Base-by-base conservation (phyloP, 37 sponge, comb jelly and placozoan genomes). In the Spongia lamella region DNA sequence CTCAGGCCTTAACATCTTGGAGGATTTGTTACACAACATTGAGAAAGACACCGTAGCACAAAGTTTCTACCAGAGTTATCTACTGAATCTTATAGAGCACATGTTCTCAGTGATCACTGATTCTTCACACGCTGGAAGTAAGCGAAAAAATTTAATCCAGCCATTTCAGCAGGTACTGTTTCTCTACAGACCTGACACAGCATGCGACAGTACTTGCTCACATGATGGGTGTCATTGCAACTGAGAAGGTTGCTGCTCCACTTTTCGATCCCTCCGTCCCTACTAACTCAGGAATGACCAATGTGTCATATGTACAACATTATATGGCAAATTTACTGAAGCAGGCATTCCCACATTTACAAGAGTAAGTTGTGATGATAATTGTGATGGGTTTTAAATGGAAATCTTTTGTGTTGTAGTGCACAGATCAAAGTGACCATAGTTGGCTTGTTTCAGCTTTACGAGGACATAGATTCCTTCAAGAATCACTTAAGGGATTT, bases 401-500 rank as follows among this genome's bases (percentile, higher is more conserved):
- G 9, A 7, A 53, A 25, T 30, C 17, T 2, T 69, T 38, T 76
- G 1, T 68, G 17, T 37, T 59, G 2, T 78, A 95, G 94, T 72
- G 73, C 81, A 32, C 98, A 93, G 63, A 40, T 94, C 29, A 80
- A 88, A 33, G 84, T 97, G 47, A 86, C 91, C 64, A 82, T 97
- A 39, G 85, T 88, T 25, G 98, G 98, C 3, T 77, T 97, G 31
- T 97, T 93, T 59, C 74, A 75, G 30, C 62, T 97, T 27, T 83
- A 97, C 75, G 83, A 83, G 16, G 76, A 94, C 81, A 84, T 85
- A 17, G 55, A 82, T 35, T 74, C 53, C 5, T 97, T 97, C 78
- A 90, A 92, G 63, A 94, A 97, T 39, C 98, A 97, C 56, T 74
- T 97, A 27, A 55, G 98, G 60, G 98, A 97, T 40, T 97, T 97